These are phyloP conservation scores for Pseudolaguvia tuberculata DNA, from an alignment of 2,113 vertebrate genomes.

Conservation along the genomic window DNA sequence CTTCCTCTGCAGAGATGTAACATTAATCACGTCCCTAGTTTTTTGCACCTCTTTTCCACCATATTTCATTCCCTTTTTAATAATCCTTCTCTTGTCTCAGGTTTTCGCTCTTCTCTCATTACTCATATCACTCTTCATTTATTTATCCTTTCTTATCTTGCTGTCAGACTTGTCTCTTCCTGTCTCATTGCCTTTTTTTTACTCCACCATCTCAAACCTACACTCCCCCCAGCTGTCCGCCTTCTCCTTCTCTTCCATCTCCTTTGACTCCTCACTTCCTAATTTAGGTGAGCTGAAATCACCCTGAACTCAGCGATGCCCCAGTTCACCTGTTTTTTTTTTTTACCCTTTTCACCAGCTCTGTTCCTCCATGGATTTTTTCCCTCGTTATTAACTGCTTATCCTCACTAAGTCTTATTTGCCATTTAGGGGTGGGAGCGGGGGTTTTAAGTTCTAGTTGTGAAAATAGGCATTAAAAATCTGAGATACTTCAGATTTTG, in stretches of 20 bases:
- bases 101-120: neutral
- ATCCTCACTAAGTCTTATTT: neutral
- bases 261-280: constrained; percentile 9
- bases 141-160: constrained; percentile 24
- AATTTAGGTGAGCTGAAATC: constrained; percentile 11
- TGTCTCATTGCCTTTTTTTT: neutral
- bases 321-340: constrained; percentile 5
- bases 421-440: neutral
- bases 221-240: constrained; percentile 12
- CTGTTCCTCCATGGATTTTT: neutral
- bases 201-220: neutral
- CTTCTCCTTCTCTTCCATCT: constrained; percentile 5
- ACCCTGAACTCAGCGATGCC: neutral
- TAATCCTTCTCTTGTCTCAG: constrained; percentile 7
- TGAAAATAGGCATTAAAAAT: neutral
- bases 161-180: constrained; percentile 12
- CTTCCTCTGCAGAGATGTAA: constrained; percentile 11
- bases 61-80: constrained; percentile 3
- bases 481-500: neutral
- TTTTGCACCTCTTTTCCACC: neutral
- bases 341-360: constrained; percentile 5
- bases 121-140: constrained; percentile 13
- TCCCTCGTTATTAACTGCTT: constrained; percentile 3
- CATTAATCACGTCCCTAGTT: constrained; percentile 38
- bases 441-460: neutral